These are phyloP conservation scores for Cavia porcellus DNA, from an alignment of 2,113 vertebrate species.

Conservation along the genomic window DNA sequence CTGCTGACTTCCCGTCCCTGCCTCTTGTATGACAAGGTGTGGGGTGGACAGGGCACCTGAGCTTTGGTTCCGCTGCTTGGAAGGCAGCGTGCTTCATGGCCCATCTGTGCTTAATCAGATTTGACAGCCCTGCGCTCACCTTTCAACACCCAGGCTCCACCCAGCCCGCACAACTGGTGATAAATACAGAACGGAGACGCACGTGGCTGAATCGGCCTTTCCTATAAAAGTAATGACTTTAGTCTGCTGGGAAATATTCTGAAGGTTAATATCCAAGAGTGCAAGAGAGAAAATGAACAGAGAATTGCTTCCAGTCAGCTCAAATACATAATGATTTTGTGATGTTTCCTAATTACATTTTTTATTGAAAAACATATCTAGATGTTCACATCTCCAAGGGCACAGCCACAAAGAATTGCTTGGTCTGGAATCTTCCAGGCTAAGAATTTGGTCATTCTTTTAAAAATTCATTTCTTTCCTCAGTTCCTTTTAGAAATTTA, in stretches of 20 bases:
- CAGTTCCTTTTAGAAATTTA: neutral
- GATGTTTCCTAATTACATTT: constrained; percentile 73
- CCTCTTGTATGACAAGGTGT: accelerated
- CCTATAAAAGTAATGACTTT: constrained; percentile 69
- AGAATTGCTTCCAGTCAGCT: constrained; percentile 61
- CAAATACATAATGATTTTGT: constrained; percentile 72
- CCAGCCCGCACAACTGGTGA: neutral
- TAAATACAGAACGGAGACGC: neutral
- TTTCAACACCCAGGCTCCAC: neutral
- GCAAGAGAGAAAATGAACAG: constrained; percentile 72
- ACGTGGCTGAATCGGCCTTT: neutral
- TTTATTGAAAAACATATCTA: constrained; percentile 66
- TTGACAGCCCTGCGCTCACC: neutral
- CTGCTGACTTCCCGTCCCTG: too few species aligned
- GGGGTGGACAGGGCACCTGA: accelerated
- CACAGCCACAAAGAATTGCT: neutral
- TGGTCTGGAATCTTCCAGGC: neutral
- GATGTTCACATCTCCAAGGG: neutral
- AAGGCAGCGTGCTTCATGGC: accelerated
- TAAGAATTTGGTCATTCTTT: neutral
- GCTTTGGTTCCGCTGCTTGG: neutral
- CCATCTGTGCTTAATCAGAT: neutral
- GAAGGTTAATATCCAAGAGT: constrained; percentile 66
- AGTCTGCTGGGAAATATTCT: constrained; percentile 70
- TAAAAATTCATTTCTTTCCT: neutral